A percentile compares a stretch with the other conserved stretches of the same genome.
Evolutionary conservation across 2,113 vertebrate genomes (phyloP).

Genomic region (Malurus alboscapulatus): DNA sequence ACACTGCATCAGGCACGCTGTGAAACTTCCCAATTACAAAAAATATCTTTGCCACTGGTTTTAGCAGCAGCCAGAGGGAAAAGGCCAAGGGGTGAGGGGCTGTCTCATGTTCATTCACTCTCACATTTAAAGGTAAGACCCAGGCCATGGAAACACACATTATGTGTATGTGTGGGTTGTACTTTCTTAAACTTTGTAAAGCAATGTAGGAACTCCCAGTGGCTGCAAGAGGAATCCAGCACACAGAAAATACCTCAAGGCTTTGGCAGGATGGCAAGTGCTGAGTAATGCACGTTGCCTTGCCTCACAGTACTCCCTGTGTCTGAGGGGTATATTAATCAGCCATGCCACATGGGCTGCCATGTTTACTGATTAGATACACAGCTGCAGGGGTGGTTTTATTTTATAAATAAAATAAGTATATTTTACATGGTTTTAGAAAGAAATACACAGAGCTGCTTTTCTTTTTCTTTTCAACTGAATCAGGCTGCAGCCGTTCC

Average conservation of each 20-base stretch:
- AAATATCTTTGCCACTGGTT: background rate
- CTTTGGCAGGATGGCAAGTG: constrained; percentile 34
- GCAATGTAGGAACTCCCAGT: background rate
- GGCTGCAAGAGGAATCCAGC: background rate
- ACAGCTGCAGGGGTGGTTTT: constrained; percentile 44
- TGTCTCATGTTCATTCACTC: rapidly evolving
- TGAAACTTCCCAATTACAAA: background rate
- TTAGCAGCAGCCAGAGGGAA: background rate
- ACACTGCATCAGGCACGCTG: background rate
- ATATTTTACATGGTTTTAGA: background rate
- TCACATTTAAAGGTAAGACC: background rate
- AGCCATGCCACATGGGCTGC: constrained; percentile 26
- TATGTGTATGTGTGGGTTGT: background rate
- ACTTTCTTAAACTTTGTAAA: background rate
- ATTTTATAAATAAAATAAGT: constrained; percentile 21
- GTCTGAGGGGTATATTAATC: constrained; percentile 32
- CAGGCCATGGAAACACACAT: rapidly evolving
- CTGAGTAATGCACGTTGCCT: constrained; percentile 6
- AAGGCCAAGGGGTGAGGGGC: background rate
- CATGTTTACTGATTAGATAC: constrained; percentile 54
- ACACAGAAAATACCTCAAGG: background rate
- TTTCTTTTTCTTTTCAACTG: background rate
- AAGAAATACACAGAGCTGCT: background rate
- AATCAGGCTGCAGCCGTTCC: background rate
- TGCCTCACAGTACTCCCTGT: background rate